Base-by-base conservation (phyloP, 1,140 invertebrate genomes). In the Trialeurodes vaporariorum region DNA sequence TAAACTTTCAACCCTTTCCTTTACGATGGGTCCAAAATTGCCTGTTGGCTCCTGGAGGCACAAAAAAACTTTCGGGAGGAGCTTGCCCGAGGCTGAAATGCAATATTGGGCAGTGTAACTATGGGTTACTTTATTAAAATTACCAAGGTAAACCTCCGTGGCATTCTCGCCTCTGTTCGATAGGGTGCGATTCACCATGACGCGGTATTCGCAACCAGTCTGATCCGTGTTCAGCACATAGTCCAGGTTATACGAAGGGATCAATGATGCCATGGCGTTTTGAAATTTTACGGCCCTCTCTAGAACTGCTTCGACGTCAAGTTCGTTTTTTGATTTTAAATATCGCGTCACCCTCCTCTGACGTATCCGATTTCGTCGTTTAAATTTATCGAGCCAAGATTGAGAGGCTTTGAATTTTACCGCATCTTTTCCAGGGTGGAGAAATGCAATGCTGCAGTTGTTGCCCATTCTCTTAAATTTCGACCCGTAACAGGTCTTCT, bases 61-160 rank as follows among this genome's bases (percentile, higher is more conserved):
- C n/a, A n/a, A n/a, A n/a, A n/a, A n/a, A n/a, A n/a, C n/a, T n/a
- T 59, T 27, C 1, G 67, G 71, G 2, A 72, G 64, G n/a, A 72
- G 21, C 63, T 66, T 62, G n/a, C 70, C 72, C 17, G 72, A 68
- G 5, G 68, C 22, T 1, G 68, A 71, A 0, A 72, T 23, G 11
- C 69, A 23, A 69, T 72, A 72, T 64, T 72, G 69, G 61, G 72
- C 70, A 69, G 62, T 63, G 72, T 72, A 64, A n/a, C n/a, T n/a
- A n/a, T n/a, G n/a, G n/a, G n/a, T n/a, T n/a, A n/a, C n/a, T n/a
- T n/a, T n/a, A n/a, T 68, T 69, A 17, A 67, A 58, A 63, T 69
- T 58, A 66, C 66, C 66, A n/a, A 69, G 64, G 13, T 65, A 63
- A 1, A 70, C 64, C 22, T 66, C 34, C 1, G 65, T 61, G 21